Evolutionary conservation across 2,888 invertebrate genomes (phyloP).

Genomic region (Piscicola geometra): DNA sequence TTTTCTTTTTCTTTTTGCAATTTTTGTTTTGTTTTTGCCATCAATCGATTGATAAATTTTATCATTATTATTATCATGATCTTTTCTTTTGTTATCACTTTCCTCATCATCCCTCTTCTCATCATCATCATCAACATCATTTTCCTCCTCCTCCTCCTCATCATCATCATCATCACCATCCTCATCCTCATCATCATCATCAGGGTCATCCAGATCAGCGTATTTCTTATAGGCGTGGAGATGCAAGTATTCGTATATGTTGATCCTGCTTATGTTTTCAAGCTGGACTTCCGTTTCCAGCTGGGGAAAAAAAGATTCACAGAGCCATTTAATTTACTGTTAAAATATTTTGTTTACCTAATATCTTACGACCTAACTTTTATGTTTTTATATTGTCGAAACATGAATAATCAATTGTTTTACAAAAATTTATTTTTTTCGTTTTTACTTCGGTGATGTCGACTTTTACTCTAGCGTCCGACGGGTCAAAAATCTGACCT

Average conservation of each 20-base stretch:
- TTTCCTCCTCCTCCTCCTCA: neutral
- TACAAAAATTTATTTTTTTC: neutral
- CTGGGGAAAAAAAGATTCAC: constrained; percentile 48
- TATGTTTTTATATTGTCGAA: too few species aligned
- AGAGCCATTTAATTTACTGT: neutral
- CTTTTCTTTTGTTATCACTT: neutral
- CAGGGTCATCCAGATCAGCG: constrained; percentile 38
- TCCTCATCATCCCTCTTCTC: constrained; percentile 44
- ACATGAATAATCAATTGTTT: neutral
- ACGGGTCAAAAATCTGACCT: constrained; percentile 86
- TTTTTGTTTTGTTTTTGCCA: constrained; percentile 59
- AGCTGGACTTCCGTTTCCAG: constrained; percentile 81
- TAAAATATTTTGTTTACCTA: too few species aligned
- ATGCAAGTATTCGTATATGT: constrained; percentile 86
- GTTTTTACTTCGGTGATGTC: constrained; percentile 73
- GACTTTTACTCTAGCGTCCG: constrained; percentile 86
- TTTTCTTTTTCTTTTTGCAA: neutral
- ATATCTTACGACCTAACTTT: too few species aligned
- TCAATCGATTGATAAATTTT: neutral
- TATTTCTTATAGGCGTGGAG: constrained; percentile 74
- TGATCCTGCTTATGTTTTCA: constrained; percentile 79
- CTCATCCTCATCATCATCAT: neutral
- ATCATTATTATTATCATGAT: constrained; percentile 20
- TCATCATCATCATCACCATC: neutral
- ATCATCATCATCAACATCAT: constrained; percentile 60